phyloP scores from a whole-genome alignment of 1,140 invertebrate genomes.

The Stegodyphus mimosarum region DNA sequence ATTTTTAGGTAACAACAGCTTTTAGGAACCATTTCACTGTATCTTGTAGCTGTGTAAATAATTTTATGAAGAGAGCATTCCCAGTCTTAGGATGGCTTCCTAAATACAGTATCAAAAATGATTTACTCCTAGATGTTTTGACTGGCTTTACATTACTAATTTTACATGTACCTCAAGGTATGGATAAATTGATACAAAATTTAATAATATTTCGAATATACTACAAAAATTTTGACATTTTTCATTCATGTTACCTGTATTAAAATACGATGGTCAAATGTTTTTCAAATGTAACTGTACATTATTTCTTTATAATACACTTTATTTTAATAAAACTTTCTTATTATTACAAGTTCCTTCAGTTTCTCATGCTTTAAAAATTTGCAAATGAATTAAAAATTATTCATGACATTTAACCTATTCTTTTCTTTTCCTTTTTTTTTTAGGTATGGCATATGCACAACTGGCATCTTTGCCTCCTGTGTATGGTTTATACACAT shows the following conservation, averaged over 20 bases:
- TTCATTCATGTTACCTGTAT: not conserved
- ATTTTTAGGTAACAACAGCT: slow-evolving; percentile 18
- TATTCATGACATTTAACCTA: no score
- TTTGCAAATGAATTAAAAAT: no score
- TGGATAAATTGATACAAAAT: not conserved
- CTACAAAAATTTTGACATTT: not conserved
- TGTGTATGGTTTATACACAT: slow-evolving; percentile 92
- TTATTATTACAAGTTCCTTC: no score
- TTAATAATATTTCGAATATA: not conserved
- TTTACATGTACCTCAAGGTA: slow-evolving; percentile 90
- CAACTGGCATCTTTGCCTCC: slow-evolving; percentile 87
- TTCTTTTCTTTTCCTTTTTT: not conserved
- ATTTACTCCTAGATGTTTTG: slow-evolving; percentile 65
- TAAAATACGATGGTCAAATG: no score
- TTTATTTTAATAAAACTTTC: no score
- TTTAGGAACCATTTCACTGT: slow-evolving; percentile 30
- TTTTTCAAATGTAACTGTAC: no score
- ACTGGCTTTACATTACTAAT: slow-evolving; percentile 85
- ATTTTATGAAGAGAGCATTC: slow-evolving; percentile 57
- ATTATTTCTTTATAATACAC: no score
- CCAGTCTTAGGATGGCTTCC: slow-evolving; percentile 66
- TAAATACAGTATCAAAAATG: slow-evolving; percentile 63
- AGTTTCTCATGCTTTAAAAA: no score
- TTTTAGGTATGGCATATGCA: slow-evolving; percentile 85
- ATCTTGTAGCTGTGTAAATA: slow-evolving; percentile 20